These are phyloP conservation scores for Phymorhynchus buccinoides DNA, from an alignment of 1,140 invertebrate genomes.

Conservation along the genomic window DNA sequence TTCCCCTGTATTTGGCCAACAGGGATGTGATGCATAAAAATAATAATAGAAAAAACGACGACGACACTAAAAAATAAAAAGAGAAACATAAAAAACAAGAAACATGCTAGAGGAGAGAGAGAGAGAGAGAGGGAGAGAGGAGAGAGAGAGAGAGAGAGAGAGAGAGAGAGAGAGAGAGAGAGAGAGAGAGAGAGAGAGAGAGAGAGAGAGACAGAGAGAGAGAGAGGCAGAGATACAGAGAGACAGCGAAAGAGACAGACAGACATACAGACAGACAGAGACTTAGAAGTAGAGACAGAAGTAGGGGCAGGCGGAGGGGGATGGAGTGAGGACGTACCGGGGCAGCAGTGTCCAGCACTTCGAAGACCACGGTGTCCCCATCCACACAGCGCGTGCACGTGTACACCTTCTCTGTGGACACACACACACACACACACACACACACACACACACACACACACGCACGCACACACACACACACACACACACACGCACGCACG, in stretches of 20 bases:
- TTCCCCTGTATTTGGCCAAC: too few species aligned
- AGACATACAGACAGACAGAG: neutral
- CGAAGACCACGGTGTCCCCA: conserved; percentile 90
- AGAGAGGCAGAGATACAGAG: neutral
- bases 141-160: too few species aligned
- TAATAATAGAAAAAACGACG: too few species aligned
- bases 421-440: conserved; percentile 1
- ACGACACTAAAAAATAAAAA: too few species aligned
- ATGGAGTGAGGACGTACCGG: conserved; percentile 4
- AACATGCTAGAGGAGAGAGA: too few species aligned
- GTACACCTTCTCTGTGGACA: conserved; percentile 83
- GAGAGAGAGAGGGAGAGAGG: too few species aligned
- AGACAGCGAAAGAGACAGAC: neutral
- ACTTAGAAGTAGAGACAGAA: neutral
- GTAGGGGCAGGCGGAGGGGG: neutral
- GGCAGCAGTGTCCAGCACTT: conserved; percentile 91
- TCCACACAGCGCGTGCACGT: conserved; percentile 90
- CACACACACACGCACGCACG: neutral
- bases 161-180: neutral
- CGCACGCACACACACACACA: neutral
- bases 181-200: conserved; percentile 4
- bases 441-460: neutral
- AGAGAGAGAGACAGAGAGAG: neutral
- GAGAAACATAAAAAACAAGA: too few species aligned
- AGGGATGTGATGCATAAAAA: too few species aligned